Evolutionary conservation across 2,113 vertebrate species (phyloP), one percentile per base, ranked within the genome.

Genomic region (Talpa occidentalis): DNA sequence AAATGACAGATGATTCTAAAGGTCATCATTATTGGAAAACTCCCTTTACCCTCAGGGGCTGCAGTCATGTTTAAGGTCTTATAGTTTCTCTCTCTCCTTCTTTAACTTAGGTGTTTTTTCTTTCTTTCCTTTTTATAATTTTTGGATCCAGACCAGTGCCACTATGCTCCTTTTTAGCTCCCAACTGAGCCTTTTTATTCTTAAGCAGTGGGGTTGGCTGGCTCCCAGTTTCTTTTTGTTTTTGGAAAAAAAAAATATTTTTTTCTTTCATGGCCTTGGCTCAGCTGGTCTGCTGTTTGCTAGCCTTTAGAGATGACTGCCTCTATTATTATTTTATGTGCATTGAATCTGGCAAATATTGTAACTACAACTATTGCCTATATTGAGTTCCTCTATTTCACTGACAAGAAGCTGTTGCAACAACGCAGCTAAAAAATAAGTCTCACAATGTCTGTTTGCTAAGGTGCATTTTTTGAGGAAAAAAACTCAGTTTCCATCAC

Each of bases 321-420:
- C 96, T 97, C 96, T 95, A 94, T 97, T 97, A 97, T 93, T 97
- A 97, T 98, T 97, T 97, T 95, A 97, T 97, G 79, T 96, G 66
- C 95, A 90, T 94, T 96, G 73, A 83, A 97, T 95, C 97, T 91
- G 79, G 95, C 91, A 98, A 97, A 97, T 97, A 97, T 82, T 97
- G 76, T 95, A 98, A 96, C 81, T 97, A 95, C 82, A 96, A 98
- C 94, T 97, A 62, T 96, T 97, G 56, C 76, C 97, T 97, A 83
- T 95, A 96, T 90, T 92, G 44, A 74, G 56, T 94, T 60, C 73
- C 26, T 97, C 73, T 82, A 10, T 42, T 44, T 78, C 69, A 28
- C 49, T 97, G 96, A 95, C 95, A 96, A 93, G 44, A 91, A 92
- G 96, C 94, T 95, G 17, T 95, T 96, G 90, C 84, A 96, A 96